Conservation (phyloP, 2,888 invertebrate genomes). For the Cataglyphis altisquamis region DNA sequence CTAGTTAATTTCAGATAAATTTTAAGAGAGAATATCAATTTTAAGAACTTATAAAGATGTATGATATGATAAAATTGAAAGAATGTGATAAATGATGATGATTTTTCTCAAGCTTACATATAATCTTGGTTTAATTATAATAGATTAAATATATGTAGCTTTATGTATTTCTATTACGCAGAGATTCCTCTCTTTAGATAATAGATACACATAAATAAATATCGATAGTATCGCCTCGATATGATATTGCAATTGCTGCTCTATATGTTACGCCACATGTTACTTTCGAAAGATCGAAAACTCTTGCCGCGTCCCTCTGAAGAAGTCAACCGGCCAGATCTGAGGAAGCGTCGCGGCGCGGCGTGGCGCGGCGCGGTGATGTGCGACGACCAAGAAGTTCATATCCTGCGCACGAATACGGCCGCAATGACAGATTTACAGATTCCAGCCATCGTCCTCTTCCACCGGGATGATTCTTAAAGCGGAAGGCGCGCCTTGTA, state of each 20-base stretch:
- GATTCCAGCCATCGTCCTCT: conserved; percentile 83
- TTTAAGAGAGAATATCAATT: not conserved
- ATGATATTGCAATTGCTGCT: not conserved
- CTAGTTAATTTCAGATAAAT: not conserved
- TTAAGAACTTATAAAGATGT: not conserved
- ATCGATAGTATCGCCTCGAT: not conserved
- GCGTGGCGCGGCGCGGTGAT: conserved; percentile 36
- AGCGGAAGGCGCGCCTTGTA: conserved; percentile 75
- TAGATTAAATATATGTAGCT: not conserved
- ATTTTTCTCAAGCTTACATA: not conserved
- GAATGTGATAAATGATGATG: not conserved
- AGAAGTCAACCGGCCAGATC: conserved; percentile 21
- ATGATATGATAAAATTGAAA: not conserved
- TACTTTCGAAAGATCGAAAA: conserved; percentile 17
- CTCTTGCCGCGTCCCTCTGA: not conserved
- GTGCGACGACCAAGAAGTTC: conserved; percentile 77
- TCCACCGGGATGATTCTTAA: conserved; percentile 79
- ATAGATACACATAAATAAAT: not conserved
- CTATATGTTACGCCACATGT: not conserved
- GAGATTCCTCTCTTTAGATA: not conserved
- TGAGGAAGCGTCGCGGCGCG: conserved; percentile 25
- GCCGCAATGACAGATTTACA: conserved; percentile 86
- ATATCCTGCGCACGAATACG: conserved; percentile 81
- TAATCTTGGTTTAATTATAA: not conserved
- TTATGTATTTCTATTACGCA: not conserved